phyloP scores from a whole-genome alignment of 2,797 vertebrate species.

The Rachycentron canadum region DNA sequence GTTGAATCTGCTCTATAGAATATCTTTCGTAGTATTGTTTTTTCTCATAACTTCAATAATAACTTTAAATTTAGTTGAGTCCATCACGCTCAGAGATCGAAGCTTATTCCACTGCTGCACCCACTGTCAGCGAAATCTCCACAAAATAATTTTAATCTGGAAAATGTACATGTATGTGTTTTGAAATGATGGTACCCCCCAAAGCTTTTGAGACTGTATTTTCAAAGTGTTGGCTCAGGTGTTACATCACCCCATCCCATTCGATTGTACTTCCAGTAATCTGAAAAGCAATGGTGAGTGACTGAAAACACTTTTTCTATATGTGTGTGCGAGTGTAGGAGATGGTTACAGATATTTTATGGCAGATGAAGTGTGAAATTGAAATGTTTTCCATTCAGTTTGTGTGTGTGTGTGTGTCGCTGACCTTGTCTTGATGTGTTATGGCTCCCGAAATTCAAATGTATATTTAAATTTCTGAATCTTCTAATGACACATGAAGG shows the following conservation, averaged over 20 bases:
- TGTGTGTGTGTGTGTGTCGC: slow-evolving; percentile 36
- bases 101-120: background rate
- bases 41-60: background rate
- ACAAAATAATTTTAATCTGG: background rate
- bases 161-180: background rate
- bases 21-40: slow-evolving; percentile 14
- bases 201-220: slow-evolving; percentile 4
- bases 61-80: background rate
- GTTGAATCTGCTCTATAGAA: background rate
- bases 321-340: slow-evolving; percentile 18
- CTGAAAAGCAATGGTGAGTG: slow-evolving; percentile 61
- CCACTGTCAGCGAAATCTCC: background rate
- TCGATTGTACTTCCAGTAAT: slow-evolving; percentile 40
- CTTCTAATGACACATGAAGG: slow-evolving; percentile 57
- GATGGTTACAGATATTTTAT: slow-evolving; percentile 53
- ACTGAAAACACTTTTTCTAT: slow-evolving; percentile 28
- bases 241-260: slow-evolving; percentile 28
- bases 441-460: slow-evolving; percentile 54
- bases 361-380: slow-evolving; percentile 85
- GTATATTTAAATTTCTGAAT: slow-evolving; percentile 51
- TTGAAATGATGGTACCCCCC: background rate
- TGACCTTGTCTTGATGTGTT: slow-evolving; percentile 53
- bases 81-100: background rate
- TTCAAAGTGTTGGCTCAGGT: slow-evolving; percentile 69
- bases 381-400: slow-evolving; percentile 65